Conservation (phyloP, 2,888 invertebrate species). For the Leucozona laternaria region DNA sequence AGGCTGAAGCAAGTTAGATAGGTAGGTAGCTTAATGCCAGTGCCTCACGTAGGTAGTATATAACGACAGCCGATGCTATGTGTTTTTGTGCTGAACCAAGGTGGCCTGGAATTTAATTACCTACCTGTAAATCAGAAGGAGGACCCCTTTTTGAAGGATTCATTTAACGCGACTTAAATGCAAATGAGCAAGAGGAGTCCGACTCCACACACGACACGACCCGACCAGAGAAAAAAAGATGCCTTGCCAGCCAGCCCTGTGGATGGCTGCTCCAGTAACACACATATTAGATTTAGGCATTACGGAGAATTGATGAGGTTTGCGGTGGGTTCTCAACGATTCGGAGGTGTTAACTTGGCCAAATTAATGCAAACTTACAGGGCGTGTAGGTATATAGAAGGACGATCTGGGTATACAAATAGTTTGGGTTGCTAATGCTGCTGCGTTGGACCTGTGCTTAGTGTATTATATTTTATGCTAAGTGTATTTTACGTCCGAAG, state of each 20-base stretch:
- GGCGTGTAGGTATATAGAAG: not conserved
- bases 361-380: conserved; percentile 32
- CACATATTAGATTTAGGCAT: conserved; percentile 29
- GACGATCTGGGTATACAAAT: not conserved
- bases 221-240: not conserved
- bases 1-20: conserved; percentile 14
- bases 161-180: conserved; percentile 51
- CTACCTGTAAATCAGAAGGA: conserved; percentile 46
- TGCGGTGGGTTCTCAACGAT: conserved; percentile 3
- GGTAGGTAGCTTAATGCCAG: conserved; percentile 35
- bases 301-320: conserved; percentile 57
- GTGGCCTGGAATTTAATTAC: conserved; percentile 63
- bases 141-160: conserved; percentile 41
- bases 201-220: too few species aligned
- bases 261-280: conserved; percentile 13
- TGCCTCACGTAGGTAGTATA: not conserved
- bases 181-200: conserved; percentile 39
- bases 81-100: conserved; percentile 6
- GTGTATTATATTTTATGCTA: conserved; percentile 7
- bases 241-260: not conserved
- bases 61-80: not conserved
- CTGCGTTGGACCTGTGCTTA: not conserved
- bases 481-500: conserved; percentile 27
- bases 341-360: conserved; percentile 55
- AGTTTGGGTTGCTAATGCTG: not conserved